phyloP scores from a whole-genome alignment of 2,113 vertebrate species.

The Brachyistius frenatus region DNA sequence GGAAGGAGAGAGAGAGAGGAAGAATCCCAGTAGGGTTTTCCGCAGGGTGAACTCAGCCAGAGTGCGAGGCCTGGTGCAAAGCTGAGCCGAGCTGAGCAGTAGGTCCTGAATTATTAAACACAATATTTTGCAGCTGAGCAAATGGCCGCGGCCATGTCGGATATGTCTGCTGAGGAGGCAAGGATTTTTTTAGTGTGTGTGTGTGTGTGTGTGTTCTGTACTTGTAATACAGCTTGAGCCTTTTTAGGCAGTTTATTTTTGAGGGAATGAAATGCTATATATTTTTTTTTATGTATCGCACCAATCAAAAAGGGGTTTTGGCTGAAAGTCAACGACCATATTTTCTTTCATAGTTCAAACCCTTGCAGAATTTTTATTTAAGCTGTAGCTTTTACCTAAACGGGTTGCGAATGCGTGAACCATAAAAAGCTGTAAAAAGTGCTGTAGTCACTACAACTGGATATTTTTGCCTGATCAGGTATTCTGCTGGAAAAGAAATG shows the following conservation, averaged over 20 bases:
- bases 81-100: constrained; percentile 44
- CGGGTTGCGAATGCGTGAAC: too few relatives aligned
- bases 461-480: too few relatives aligned
- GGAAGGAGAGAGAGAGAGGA: constrained; percentile 35
- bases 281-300: too few relatives aligned
- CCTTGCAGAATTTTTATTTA: neutral
- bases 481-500: too few relatives aligned
- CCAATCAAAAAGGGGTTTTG: neutral
- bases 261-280: too few relatives aligned
- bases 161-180: constrained; percentile 57
- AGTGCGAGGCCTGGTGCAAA: constrained; percentile 41
- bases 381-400: neutral
- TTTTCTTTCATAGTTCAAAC: neutral
- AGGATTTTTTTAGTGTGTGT: neutral
- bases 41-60: constrained; percentile 57
- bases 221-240: neutral
- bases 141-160: constrained; percentile 55
- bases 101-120: constrained; percentile 84
- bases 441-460: too few relatives aligned
- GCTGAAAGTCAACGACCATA: too few relatives aligned
- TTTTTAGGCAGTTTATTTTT: neutral
- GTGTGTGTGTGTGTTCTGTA: constrained; percentile 9
- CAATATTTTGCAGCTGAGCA: constrained; percentile 77
- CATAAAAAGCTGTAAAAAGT: too few relatives aligned
- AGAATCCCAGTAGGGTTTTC: constrained; percentile 57